phyloP scores from a whole-genome alignment of 2,797 vertebrate species.

The Eulemur albifrons region DNA sequence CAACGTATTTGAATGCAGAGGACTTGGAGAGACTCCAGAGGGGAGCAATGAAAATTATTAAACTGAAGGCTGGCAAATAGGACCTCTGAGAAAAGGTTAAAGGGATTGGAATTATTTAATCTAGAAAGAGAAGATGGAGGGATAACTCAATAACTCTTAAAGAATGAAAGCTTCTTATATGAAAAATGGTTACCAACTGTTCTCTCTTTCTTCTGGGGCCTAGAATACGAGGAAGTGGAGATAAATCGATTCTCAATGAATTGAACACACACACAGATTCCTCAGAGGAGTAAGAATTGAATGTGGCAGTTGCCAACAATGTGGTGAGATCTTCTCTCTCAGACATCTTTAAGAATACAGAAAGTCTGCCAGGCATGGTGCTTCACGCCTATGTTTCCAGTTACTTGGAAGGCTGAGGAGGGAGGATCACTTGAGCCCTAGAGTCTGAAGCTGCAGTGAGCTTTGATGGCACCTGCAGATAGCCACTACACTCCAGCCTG shows the following conservation, averaged over 20 bases:
- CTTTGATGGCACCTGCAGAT: background rate
- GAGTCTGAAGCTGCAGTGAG: background rate
- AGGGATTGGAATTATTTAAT: slow-evolving; percentile 69
- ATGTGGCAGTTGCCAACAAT: background rate
- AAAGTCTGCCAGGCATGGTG: background rate
- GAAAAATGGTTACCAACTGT: slow-evolving; percentile 20
- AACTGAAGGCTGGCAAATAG: slow-evolving; percentile 49
- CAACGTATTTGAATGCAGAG: slow-evolving; percentile 43
- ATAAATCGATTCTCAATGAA: background rate
- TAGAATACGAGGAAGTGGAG: background rate
- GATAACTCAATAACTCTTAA: slow-evolving; percentile 54
- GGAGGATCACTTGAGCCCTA: background rate
- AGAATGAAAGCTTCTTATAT: slow-evolving; percentile 45
- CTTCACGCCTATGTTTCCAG: background rate
- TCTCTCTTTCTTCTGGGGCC: background rate
- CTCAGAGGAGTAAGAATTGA: background rate
- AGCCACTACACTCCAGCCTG: background rate
- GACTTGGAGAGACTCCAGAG: slow-evolving; percentile 59
- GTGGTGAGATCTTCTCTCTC: background rate
- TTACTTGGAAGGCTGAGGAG: background rate
- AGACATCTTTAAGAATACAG: background rate
- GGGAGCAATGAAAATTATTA: slow-evolving; percentile 64
- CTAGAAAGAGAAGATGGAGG: slow-evolving; percentile 52
- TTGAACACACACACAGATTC: background rate
- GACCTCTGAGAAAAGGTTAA: slow-evolving; percentile 65